Evolutionary conservation across 2,888 invertebrate genomes (phyloP).

Genomic region (Nyleta sp.): DNA sequence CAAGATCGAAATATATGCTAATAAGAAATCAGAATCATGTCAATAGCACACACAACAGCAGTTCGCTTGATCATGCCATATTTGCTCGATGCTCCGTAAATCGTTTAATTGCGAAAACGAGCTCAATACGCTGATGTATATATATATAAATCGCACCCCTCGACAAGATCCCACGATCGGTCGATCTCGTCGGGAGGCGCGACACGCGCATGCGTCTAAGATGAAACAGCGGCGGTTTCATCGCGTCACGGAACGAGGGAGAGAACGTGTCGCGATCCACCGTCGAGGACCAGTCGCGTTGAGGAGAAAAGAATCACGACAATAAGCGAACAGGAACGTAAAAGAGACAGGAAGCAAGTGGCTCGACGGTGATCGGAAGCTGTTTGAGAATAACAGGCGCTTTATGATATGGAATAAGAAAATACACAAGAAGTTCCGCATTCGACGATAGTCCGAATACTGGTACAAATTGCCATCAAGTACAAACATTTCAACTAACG

Average conservation of each 20-base stretch:
- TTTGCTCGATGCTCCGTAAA: slow-evolving; percentile 30
- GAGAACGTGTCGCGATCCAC: slow-evolving; percentile 39
- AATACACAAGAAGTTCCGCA: slow-evolving; percentile 61
- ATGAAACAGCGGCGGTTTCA: neutral
- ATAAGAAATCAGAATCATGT: slow-evolving; percentile 32
- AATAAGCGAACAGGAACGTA: slow-evolving; percentile 43
- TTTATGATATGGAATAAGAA: slow-evolving; percentile 43
- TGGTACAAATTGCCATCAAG: slow-evolving; percentile 38
- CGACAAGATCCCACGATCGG: neutral
- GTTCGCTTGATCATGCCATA: slow-evolving; percentile 44
- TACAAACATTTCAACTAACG: slow-evolving; percentile 40
- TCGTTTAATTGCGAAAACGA: neutral
- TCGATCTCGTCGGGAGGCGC: neutral
- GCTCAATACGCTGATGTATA: neutral
- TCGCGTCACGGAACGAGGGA: slow-evolving; percentile 58
- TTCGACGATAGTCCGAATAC: slow-evolving; percentile 32
- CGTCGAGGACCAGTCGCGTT: slow-evolving; percentile 47
- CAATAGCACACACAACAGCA: slow-evolving; percentile 47
- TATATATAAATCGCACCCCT: neutral
- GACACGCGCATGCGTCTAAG: neutral
- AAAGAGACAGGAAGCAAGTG: slow-evolving; percentile 27
- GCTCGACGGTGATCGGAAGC: slow-evolving; percentile 56
- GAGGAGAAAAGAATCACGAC: slow-evolving; percentile 42
- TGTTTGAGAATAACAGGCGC: slow-evolving; percentile 27
- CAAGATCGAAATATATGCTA: no score